Evolutionary conservation across 1,140 invertebrate species (phyloP), one percentile per base, ranked within the genome.

Genomic region (Helicorthomorpha holstii): DNA sequence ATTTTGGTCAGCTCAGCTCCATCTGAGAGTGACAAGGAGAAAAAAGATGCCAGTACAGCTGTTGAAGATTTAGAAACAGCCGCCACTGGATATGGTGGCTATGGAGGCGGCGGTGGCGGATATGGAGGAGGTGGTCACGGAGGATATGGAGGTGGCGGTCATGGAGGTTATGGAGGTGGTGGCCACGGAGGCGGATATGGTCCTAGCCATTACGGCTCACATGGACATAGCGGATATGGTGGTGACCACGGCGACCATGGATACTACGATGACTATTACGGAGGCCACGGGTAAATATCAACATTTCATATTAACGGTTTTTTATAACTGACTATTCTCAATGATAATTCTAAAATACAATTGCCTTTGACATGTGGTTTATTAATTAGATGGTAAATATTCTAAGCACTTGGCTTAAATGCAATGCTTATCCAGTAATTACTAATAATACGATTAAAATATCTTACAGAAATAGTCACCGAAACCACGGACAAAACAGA

Each of bases 231-330:
- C 25, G 34, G 48, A n/a, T 34, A 54, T 24, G 54, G 51, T 2
- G 52, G 50, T 27, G 44, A 57, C 27, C 51, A 55, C 48, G 50
- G 55, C 22, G 57, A 52, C 0, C 53, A 58, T 25, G 57, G 57
- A 12, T 34, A 56, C 16, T 52, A 57, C 50, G 41, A 56, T 44
- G 55, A 56, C 34, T 26, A 56, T 42, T 45, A 58, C 44, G 53
- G 56, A 21, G 55, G 57, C 27, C 54, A 58, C 52, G 53, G 58
- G 16, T 16, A 34, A 16, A n/a, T n/a, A n/a, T n/a, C n/a, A n/a
- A n/a, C n/a, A n/a, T n/a, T n/a, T n/a, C n/a, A n/a, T n/a, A n/a
- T n/a, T n/a, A n/a, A n/a, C n/a, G n/a, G n/a, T n/a, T n/a, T n/a
- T n/a, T n/a, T n/a, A n/a, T n/a, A n/a, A n/a, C n/a, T n/a, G n/a